Evolutionary conservation across 1,140 invertebrate species (phyloP).

Genomic region (Bactericera cockerelli): DNA sequence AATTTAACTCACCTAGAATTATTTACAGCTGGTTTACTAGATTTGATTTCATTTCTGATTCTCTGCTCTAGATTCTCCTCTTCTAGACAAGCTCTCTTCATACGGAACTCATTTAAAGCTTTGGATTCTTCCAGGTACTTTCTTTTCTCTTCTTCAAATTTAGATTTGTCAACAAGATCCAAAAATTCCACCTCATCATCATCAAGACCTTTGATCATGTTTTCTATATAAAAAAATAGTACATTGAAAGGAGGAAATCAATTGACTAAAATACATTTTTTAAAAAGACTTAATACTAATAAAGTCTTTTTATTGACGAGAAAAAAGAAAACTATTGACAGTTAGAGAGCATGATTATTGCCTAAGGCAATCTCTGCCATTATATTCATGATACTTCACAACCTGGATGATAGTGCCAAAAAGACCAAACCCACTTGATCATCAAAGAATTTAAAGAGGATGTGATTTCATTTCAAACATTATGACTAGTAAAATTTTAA

Average conservation of each 20-base stretch:
- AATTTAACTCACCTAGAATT: too few species aligned
- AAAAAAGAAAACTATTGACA: too few species aligned
- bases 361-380: too few species aligned
- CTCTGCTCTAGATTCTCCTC: slow-evolving; percentile 53
- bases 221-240: slow-evolving; percentile 49
- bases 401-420: too few species aligned
- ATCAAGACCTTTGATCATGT: slow-evolving; percentile 85
- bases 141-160: slow-evolving; percentile 64
- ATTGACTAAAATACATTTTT: slow-evolving; percentile 4
- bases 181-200: slow-evolving; percentile 90
- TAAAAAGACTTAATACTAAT: background rate
- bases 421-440: too few species aligned
- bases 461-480: too few species aligned
- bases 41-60: slow-evolving; percentile 38
- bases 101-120: slow-evolving; percentile 69
- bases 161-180: slow-evolving; percentile 70
- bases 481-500: too few species aligned
- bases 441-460: too few species aligned
- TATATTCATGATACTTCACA: too few species aligned
- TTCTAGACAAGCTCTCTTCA: slow-evolving; percentile 54
- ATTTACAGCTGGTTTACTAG: slow-evolving; percentile 10
- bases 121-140: slow-evolving; percentile 63
- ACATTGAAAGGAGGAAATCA: slow-evolving; percentile 12
- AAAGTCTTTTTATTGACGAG: slow-evolving; percentile 6
- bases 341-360: too few species aligned